phyloP scores from a whole-genome alignment of 2,888 invertebrate species.

The Pardosa pseudoannulata region DNA sequence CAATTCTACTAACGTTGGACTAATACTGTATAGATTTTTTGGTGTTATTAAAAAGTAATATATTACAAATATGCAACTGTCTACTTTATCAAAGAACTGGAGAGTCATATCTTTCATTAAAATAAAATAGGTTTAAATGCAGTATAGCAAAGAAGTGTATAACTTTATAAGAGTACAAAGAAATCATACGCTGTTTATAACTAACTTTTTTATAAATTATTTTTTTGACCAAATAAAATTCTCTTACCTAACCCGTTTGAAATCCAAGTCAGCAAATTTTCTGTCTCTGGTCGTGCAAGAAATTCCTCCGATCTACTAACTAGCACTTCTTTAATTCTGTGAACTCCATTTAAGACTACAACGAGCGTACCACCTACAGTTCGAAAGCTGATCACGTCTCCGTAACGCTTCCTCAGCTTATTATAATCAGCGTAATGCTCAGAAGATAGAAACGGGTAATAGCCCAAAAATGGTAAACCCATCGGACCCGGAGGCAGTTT shows the following conservation, averaged over 20 bases:
- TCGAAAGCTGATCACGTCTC: constrained; percentile 6
- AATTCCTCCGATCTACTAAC: neutral
- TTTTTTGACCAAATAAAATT: no score
- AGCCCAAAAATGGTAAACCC: constrained; percentile 19
- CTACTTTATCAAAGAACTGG: no score
- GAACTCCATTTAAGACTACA: neutral
- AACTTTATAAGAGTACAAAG: no score
- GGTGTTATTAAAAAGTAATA: no score
- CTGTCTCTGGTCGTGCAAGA: neutral
- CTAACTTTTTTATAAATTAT: no score
- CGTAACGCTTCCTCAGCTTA: constrained; percentile 3
- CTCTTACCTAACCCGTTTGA: neutral
- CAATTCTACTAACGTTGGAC: no score
- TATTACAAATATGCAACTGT: no score
- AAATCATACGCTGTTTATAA: no score
- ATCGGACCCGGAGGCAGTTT: constrained; percentile 7
- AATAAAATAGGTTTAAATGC: no score
- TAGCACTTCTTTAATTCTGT: neutral
- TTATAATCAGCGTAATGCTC: neutral
- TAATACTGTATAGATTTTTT: no score
- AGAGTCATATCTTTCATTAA: no score
- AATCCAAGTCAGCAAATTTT: constrained; percentile 1
- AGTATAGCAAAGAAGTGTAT: no score
- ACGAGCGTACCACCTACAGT: neutral
- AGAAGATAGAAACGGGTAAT: neutral